Evolutionary conservation across 2,797 vertebrate species (phyloP).

Genomic region (Onychomys arenicola): DNA sequence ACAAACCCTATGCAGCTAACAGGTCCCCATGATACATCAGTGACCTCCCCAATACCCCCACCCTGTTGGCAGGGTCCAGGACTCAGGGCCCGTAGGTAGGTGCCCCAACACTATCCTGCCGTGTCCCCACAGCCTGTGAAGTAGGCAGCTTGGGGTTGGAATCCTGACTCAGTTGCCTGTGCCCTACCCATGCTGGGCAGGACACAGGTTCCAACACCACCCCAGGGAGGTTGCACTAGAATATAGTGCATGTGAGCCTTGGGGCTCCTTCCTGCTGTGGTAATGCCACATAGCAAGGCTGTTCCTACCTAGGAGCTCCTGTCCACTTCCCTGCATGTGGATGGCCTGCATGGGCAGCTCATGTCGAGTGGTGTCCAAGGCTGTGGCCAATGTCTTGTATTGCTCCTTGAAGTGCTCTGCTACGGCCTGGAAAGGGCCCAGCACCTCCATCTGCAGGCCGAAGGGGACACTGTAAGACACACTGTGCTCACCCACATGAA

Average conservation of each 20-base stretch:
- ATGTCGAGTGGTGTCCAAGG: constrained; percentile 86
- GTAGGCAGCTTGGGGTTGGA: neutral
- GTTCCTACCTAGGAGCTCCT: constrained; percentile 90
- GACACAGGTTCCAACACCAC: neutral
- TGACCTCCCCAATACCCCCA: neutral
- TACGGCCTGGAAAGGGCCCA: constrained; percentile 87
- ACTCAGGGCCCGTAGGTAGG: neutral
- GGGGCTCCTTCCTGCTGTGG: neutral
- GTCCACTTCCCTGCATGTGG: constrained; percentile 88
- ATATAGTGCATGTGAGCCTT: neutral
- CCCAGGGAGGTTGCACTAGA: neutral
- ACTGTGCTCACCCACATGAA: neutral
- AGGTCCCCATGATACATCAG: too few species aligned
- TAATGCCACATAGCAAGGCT: neutral
- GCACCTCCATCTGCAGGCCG: constrained; percentile 87
- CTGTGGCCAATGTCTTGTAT: constrained; percentile 90
- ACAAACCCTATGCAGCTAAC: neutral
- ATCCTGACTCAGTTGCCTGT: neutral
- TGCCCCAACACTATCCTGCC: neutral
- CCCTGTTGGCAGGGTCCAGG: neutral
- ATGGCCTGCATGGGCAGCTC: constrained; percentile 91
- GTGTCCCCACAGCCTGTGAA: neutral
- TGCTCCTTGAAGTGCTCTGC: constrained; percentile 88
- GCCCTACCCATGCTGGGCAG: neutral
- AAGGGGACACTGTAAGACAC: neutral